phyloP scores from a whole-genome alignment of 2,797 vertebrate species.

The Pipistrellus nathusii region DNA sequence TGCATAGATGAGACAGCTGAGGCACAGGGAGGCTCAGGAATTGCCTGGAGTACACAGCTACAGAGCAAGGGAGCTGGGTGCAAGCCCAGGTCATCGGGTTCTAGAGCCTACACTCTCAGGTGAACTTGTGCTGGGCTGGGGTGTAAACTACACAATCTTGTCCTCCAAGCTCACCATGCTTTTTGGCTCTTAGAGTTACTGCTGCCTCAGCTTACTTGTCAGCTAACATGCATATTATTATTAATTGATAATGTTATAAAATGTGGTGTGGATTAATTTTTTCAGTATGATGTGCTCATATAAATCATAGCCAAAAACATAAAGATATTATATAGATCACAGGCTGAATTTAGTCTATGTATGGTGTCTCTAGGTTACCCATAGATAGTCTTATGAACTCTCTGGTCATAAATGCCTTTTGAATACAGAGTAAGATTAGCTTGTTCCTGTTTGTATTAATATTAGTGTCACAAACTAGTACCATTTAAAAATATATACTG shows the following conservation, averaged over 20 bases:
- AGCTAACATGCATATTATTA: not conserved
- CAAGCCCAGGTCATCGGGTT: not conserved
- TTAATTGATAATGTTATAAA: constrained; percentile 8
- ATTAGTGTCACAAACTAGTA: not conserved
- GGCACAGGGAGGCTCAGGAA: not conserved
- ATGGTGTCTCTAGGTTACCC: not conserved
- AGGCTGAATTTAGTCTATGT: not conserved
- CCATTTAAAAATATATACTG: not conserved
- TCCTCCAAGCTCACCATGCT: not conserved
- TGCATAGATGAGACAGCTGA: not conserved
- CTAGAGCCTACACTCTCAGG: rapidly evolving
- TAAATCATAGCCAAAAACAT: not conserved
- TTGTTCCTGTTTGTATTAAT: not conserved
- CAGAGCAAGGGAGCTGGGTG: not conserved
- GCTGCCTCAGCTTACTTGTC: not conserved
- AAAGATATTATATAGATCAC: not conserved
- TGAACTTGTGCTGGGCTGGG: not conserved
- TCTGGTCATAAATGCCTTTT: not conserved
- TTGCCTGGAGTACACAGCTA: not conserved
- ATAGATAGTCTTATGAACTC: not conserved
- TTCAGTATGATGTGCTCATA: not conserved
- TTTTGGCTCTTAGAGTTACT: not conserved
- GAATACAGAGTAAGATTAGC: not conserved
- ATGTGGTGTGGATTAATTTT: constrained; percentile 19
- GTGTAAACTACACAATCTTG: not conserved